Conservation (phyloP, 1,140 invertebrate genomes). For the Bombus ignitus region DNA sequence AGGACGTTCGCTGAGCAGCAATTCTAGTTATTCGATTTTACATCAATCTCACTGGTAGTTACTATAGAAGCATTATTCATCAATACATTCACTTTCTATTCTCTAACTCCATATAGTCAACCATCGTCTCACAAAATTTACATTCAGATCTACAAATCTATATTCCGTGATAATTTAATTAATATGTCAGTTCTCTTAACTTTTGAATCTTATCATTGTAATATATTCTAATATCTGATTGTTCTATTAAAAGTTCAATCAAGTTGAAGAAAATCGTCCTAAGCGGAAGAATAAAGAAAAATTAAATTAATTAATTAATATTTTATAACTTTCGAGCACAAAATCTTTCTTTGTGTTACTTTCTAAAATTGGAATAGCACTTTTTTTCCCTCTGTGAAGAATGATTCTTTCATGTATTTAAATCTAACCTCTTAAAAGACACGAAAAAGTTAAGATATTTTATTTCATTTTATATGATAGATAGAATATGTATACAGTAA, state of each 20-base stretch:
- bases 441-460: too few relatives aligned
- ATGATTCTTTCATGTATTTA: not conserved
- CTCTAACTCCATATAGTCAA: not conserved
- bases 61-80: constrained; percentile 3
- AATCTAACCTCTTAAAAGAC: too few relatives aligned
- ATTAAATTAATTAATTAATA: not conserved
- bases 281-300: not conserved
- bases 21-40: not conserved
- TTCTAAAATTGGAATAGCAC: not conserved
- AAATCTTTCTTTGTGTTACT: not conserved
- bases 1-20: not conserved
- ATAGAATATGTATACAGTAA: too few relatives aligned
- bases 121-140: not conserved
- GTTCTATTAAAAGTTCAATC: not conserved
- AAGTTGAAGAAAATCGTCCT: not conserved
- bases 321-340: not conserved
- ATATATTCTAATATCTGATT: not conserved
- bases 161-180: not conserved
- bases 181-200: not conserved
- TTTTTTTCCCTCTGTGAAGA: not conserved
- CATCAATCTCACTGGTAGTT: constrained; percentile 1
- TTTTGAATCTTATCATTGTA: not conserved
- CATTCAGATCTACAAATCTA: not conserved
- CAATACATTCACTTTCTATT: constrained; percentile 13
- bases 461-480: not conserved